Evolutionary conservation across 2,797 vertebrate genomes (phyloP), one percentile per base, ranked within the genome.

Genomic region (Ibycter americanus): DNA sequence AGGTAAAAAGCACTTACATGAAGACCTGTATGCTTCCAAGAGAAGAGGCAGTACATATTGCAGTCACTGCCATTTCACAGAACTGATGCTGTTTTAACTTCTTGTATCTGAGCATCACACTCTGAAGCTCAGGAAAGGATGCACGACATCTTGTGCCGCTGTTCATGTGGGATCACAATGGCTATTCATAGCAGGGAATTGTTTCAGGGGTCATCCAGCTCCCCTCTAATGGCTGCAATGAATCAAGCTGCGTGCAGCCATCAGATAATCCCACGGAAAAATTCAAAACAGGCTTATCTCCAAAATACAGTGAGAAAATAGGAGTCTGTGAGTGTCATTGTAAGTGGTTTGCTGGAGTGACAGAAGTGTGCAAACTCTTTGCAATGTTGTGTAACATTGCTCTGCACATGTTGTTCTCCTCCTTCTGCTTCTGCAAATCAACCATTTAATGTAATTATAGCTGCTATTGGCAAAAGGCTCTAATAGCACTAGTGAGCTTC

Each of bases 341-440:
- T 82, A 46, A 95, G 83, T 70, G 65, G 65, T 79, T 96, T 91
- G 47, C 73, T 87, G 56, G 76, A 86, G 71, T 70, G 68, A 86
- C 86, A 95, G 82, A 83, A 93, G 82, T 63, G 73, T 93, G 83
- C 55, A 94, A 87, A 95, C 88, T 93, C 86, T 70, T 91, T 66
- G n/a, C 0, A 9, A 11, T 92, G 82, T 94, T 96, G 77, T 86
- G 46, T 86, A 94, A 96, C 78, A 84, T 49, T 74, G 51, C 27
- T 87, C 74, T 82, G 87, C 40, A 94, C 80, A 86, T 76, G 77
- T 85, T 93, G 94, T 95, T 83, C 90, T 95, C 52, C 58, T 95
- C 87, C 89, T 95, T 74, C 87, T 93, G 83, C 63, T 72, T 71
- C 91, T 93, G 77, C 68, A 92, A 97, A 93, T 84, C 89, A 94